Evolutionary conservation across 2,797 vertebrate genomes (phyloP), one percentile per base, ranked within the genome.

Genomic region (Anguilla anguilla): DNA sequence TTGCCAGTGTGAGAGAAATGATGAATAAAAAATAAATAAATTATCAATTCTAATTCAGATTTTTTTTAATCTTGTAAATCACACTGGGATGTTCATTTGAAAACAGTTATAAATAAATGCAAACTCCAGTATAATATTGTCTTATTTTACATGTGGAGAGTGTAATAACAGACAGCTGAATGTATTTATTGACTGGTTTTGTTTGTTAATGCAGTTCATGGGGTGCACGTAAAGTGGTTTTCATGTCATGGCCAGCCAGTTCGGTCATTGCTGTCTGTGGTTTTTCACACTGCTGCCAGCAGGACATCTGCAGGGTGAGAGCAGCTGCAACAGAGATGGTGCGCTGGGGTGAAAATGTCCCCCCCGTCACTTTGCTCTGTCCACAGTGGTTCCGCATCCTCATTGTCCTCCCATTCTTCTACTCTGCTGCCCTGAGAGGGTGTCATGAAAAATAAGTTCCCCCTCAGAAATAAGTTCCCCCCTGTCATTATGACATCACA

Each of bases 241-340:
- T 79, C 35, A 22, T 19, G 43, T 46, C 15, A 43, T 35, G 6
- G 31, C 13, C 31, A 19, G 6, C 74, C 74, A 43, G 31, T 79
- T 3, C 39, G 17, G 35, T 51, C 79, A 31, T 84, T 84, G 25
- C 59, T 85, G 4, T 19, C 13, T 0, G 6, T 25, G 3, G 15
- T 39, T 43, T 39, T 85, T 39, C 84, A 35, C 64, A 85, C 64
- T n/a, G 2, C 77, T 81, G 85, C n/a, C 39, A 51, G 61, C 67
- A 22, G 35, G 53, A 19, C 25, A 57, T n/a, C 61, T 17, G 43
- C 49, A 28, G 43, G 15, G 19, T 22, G 7, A 31, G 57, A 85
- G 46, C 64, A 72, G 85, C 28, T 31, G 46, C 64, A 28, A 67
- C 67, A 72, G 69, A 13, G 39, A 31, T 15, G 6, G 43, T 82